These are phyloP conservation scores for Acinonyx jubatus DNA, from an alignment of 2,113 vertebrate genomes.

Conservation along the genomic window DNA sequence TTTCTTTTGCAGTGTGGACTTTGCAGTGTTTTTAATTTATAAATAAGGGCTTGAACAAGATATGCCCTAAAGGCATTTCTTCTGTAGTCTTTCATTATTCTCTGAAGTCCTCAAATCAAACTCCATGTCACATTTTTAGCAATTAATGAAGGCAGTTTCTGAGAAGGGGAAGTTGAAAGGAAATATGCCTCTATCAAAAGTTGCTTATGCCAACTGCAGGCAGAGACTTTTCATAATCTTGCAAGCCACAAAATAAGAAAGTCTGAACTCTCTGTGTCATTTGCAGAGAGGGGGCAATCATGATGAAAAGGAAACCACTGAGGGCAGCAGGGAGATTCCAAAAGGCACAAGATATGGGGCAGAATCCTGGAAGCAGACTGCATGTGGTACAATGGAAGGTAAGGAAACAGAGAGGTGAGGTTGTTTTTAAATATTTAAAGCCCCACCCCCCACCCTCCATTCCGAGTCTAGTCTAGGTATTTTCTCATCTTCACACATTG, in stretches of 20 bases:
- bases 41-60: neutral
- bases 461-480: neutral
- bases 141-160: slow-evolving; percentile 29
- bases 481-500: neutral
- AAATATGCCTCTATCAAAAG: neutral
- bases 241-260: neutral
- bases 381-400: neutral
- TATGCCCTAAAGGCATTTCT: neutral
- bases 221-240: slow-evolving; percentile 6
- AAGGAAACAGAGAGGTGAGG: neutral
- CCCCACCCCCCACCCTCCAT: neutral
- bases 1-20: neutral
- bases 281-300: neutral
- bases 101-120: slow-evolving; percentile 20
- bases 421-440: slow-evolving; percentile 39
- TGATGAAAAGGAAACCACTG: neutral
- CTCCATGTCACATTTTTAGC: neutral
- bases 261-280: neutral
- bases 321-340: neutral
- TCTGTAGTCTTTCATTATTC: neutral
- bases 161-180: neutral
- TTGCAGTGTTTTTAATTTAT: neutral
- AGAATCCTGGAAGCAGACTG: neutral
- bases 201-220: neutral
- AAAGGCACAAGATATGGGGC: neutral